These are phyloP conservation scores for Neosalanx taihuensis DNA, from an alignment of 2,797 vertebrate genomes.

Conservation along the genomic window DNA sequence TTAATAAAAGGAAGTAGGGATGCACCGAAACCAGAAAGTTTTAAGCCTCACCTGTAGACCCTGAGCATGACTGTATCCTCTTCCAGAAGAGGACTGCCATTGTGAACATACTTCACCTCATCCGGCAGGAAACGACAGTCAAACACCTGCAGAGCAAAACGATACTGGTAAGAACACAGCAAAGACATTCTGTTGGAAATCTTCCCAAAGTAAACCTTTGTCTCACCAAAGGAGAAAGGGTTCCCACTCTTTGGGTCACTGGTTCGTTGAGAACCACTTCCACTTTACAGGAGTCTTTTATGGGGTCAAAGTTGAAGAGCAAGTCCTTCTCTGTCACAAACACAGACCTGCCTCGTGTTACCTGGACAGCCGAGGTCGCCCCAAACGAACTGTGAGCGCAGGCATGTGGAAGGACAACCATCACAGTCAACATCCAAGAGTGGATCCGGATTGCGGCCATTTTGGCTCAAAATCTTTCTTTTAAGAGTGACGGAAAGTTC, in stretches of 20 bases:
- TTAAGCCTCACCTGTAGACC: conserved; percentile 64
- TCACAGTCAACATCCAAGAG: conserved; percentile 28
- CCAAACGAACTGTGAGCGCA: conserved; percentile 56
- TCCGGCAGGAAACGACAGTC: conserved; percentile 71
- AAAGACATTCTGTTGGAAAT: background rate
- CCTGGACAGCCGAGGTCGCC: conserved; percentile 61
- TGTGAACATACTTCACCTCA: conserved; percentile 67
- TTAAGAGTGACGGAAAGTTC: background rate
- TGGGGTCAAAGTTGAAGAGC: conserved; percentile 48
- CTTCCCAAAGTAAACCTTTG: no score
- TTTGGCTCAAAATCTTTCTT: conserved; percentile 1
- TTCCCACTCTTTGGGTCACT: conserved; percentile 67
- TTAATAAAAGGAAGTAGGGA: background rate
- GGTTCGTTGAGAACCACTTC: conserved; percentile 74
- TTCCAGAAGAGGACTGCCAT: conserved; percentile 69
- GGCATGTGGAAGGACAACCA: background rate
- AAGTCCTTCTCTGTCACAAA: conserved; percentile 62
- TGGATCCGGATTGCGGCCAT: conserved; percentile 33
- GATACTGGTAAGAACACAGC: background rate
- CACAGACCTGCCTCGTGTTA: conserved; percentile 62
- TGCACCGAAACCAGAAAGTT: no score
- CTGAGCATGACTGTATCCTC: conserved; percentile 66
- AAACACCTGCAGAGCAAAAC: conserved; percentile 64
- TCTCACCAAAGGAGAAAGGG: conserved; percentile 74
- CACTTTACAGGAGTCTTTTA: conserved; percentile 68